Evolutionary conservation across 1,140 invertebrate species (phyloP).

Genomic region (Spodoptera litura): DNA sequence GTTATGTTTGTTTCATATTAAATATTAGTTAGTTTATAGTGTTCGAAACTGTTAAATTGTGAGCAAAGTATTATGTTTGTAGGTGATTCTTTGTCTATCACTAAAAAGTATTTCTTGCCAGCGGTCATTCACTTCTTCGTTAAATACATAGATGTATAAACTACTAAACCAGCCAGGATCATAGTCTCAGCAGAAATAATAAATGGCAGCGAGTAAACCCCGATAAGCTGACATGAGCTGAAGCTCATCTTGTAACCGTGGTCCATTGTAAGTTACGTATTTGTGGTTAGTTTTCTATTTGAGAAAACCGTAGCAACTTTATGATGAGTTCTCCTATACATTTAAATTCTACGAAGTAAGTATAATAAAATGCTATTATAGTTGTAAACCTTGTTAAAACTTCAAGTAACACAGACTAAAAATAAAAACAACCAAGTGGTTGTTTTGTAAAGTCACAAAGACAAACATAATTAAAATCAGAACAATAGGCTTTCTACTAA

Average conservation of each 20-base stretch:
- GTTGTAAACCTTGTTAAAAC: not conserved
- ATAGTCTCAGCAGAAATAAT: slow-evolving; percentile 32
- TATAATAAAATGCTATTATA: too few species aligned
- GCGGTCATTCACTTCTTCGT: not conserved
- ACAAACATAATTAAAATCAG: slow-evolving; percentile 31
- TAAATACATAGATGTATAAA: slow-evolving; percentile 3
- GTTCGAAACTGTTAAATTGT: too few species aligned
- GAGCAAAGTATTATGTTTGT: too few species aligned
- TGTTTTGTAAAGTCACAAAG: not conserved
- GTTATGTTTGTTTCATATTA: too few species aligned
- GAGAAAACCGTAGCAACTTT: not conserved
- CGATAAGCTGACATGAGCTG: slow-evolving; percentile 27
- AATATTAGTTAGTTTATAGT: too few species aligned
- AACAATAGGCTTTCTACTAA: slow-evolving; percentile 12
- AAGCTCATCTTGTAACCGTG: slow-evolving; percentile 18
- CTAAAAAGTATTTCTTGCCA: not conserved
- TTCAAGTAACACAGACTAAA: not conserved
- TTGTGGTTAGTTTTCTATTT: slow-evolving; percentile 16
- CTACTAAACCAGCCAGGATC: slow-evolving; percentile 7
- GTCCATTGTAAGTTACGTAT: not conserved
- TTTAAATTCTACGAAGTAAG: too few species aligned
- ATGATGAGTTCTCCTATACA: not conserved
- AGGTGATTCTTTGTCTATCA: not conserved
- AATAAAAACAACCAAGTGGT: not conserved
- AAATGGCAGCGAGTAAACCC: slow-evolving; percentile 23